These are phyloP conservation scores for Leucoptera coffeella DNA, from an alignment of 2,888 invertebrate species.

Conservation along the genomic window DNA sequence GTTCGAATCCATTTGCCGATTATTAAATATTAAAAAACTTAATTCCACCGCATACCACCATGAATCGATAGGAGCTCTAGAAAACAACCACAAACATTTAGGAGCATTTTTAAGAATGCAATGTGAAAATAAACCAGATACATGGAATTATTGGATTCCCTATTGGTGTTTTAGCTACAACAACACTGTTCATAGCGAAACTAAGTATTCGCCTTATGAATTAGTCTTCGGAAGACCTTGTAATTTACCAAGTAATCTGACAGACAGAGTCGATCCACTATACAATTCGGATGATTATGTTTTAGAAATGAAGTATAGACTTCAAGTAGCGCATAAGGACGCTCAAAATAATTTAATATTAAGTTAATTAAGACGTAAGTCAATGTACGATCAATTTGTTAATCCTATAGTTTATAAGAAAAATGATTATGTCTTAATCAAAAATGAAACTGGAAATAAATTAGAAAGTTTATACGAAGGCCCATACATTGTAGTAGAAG, in stretches of 20 bases:
- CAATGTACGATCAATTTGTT: not conserved
- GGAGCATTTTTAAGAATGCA: not conserved
- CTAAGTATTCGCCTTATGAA: slow-evolving; percentile 2
- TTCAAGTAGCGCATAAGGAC: slow-evolving; percentile 2
- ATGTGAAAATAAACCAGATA: not conserved
- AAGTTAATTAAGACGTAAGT: not conserved
- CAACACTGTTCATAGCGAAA: slow-evolving; percentile 1
- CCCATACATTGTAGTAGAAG: not conserved
- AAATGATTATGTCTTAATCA: not conserved
- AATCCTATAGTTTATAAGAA: not conserved
- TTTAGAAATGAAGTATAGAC: slow-evolving; percentile 3
- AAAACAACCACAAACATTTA: not conserved
- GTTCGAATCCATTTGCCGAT: slow-evolving; percentile 2
- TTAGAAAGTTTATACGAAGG: not conserved
- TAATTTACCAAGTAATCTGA: not conserved
- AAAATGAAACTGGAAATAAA: not conserved
- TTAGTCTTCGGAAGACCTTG: not conserved
- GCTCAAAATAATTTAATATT: not conserved
- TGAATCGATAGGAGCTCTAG: not conserved
- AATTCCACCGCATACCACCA: slow-evolving; percentile 2
- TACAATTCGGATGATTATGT: slow-evolving; percentile 2
- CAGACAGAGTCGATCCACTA: not conserved
- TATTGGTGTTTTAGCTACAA: slow-evolving; percentile 1
- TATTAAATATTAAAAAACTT: slow-evolving; percentile 2
- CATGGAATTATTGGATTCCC: not conserved